phyloP scores from a whole-genome alignment of 2,888 invertebrate genomes.

The Melanotus villosus region DNA sequence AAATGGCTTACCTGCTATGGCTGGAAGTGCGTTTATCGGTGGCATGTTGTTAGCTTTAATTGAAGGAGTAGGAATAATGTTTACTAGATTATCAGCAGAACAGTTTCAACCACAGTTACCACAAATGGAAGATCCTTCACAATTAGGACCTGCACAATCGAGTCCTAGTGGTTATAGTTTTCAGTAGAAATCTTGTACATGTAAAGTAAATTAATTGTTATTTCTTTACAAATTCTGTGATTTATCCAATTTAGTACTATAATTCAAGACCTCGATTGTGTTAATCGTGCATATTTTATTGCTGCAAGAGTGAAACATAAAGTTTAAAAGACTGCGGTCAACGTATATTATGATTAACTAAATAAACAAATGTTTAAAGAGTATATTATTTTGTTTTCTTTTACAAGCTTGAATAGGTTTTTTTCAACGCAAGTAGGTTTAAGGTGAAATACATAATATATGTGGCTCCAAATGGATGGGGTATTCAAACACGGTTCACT shows the following conservation, averaged over 20 bases:
- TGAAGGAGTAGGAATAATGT: slow-evolving; percentile 96
- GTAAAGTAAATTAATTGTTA: slow-evolving; percentile 30
- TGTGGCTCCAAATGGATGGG: too few species aligned
- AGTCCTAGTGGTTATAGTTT: slow-evolving; percentile 30
- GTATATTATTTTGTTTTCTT: too few species aligned
- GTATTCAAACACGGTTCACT: too few species aligned
- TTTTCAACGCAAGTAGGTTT: too few species aligned
- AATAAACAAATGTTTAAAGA: background rate
- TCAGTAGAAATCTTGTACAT: slow-evolving; percentile 26
- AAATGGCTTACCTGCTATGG: slow-evolving; percentile 91
- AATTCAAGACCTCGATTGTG: too few species aligned
- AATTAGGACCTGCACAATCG: slow-evolving; percentile 71
- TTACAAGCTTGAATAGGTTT: too few species aligned
- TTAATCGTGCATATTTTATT: background rate
- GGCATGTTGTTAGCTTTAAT: slow-evolving; percentile 96
- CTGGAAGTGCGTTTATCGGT: slow-evolving; percentile 96
- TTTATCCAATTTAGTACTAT: background rate
- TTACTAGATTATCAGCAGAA: slow-evolving; percentile 92
- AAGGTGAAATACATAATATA: too few species aligned
- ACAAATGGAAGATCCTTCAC: slow-evolving; percentile 83
- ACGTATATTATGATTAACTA: background rate
- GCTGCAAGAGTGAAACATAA: slow-evolving; percentile 11
- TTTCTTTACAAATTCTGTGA: slow-evolving; percentile 24
- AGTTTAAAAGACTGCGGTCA: background rate
- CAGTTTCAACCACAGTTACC: slow-evolving; percentile 90